These are phyloP conservation scores for Gobio gobio DNA, from an alignment of 2,113 vertebrate species.

Conservation along the genomic window DNA sequence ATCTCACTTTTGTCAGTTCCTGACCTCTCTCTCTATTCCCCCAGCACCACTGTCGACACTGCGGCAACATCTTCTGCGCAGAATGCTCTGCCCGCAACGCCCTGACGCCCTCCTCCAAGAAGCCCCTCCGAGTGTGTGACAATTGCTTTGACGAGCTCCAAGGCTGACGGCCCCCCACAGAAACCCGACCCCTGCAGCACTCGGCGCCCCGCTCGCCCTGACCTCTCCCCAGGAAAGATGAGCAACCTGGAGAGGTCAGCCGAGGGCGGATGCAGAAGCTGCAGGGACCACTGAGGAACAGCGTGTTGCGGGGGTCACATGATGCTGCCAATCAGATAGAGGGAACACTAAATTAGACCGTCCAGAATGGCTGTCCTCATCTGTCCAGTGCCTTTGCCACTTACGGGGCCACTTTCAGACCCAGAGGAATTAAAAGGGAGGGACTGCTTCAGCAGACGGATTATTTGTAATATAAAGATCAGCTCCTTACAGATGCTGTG, in stretches of 20 bases:
- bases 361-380: conserved; percentile 58
- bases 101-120: conserved; percentile 96
- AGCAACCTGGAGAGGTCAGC: neutral
- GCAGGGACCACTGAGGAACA: conserved; percentile 3
- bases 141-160: conserved; percentile 93
- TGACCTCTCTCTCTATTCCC: conserved; percentile 48
- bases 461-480: conserved; percentile 24
- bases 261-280: neutral
- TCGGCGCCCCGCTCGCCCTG: neutral
- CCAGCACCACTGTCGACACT: conserved; percentile 98
- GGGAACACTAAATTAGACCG: conserved; percentile 26
- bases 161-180: conserved; percentile 73
- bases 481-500: neutral
- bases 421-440: conserved; percentile 65
- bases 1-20: neutral
- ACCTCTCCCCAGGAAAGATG: conserved; percentile 53
- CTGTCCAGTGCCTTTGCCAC: conserved; percentile 79
- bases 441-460: neutral
- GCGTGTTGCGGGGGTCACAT: conserved; percentile 10
- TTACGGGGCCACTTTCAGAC: conserved; percentile 60
- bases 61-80: conserved; percentile 97
- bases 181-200: conserved; percentile 14
- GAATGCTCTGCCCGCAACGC: conserved; percentile 94
- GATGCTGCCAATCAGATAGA: conserved; percentile 5
- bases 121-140: conserved; percentile 95